Percentiles rank a stretch among this genome's conserved stretches.
Conservation (phyloP, 2,113 vertebrate genomes). For the Plestiodon gilberti region DNA sequence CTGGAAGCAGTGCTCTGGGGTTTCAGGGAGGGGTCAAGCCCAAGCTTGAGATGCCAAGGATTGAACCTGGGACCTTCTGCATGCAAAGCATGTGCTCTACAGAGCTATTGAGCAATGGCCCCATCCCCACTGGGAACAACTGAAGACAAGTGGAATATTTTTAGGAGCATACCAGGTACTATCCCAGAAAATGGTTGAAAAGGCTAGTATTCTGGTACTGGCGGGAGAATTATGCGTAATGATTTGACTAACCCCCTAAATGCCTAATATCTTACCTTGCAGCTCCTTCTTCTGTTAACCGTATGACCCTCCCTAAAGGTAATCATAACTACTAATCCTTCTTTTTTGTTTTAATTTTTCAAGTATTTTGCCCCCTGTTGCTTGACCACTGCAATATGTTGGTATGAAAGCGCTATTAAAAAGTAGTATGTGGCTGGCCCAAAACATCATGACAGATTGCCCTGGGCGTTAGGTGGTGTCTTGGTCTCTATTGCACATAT, state of each 20-base stretch:
- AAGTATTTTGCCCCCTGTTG: background rate
- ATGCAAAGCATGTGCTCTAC: too few species aligned
- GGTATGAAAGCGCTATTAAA: background rate
- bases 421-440: background rate
- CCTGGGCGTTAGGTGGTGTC: accelerated
- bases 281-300: constrained; percentile 79
- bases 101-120: background rate
- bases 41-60: too few species aligned
- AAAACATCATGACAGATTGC: background rate
- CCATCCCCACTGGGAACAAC: background rate
- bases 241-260: constrained; percentile 75
- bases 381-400: background rate
- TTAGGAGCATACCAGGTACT: background rate
- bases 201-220: background rate
- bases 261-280: constrained; percentile 77
- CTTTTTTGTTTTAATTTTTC: background rate
- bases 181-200: background rate
- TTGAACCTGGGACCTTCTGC: too few species aligned
- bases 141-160: background rate
- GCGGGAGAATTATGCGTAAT: constrained; percentile 34
- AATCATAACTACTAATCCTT: constrained; percentile 78
- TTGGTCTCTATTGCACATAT: background rate
- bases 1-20: too few species aligned
- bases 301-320: constrained; percentile 80
- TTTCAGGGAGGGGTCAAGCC: too few species aligned